Base-by-base conservation (phyloP, 2,113 vertebrate species). In the Phalacrocorax brasilianus region DNA sequence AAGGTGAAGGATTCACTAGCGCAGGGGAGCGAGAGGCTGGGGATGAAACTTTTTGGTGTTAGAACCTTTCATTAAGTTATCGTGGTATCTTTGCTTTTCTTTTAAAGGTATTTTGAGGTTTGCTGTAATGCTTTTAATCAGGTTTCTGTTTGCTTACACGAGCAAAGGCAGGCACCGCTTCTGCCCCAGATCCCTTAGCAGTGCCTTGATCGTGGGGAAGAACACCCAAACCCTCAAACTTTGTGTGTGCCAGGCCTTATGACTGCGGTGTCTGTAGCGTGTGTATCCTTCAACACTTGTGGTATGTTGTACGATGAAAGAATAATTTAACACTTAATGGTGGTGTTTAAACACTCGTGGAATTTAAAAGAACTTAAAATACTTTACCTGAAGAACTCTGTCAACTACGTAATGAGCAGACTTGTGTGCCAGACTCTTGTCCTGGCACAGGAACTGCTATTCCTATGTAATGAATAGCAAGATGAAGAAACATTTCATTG, bases 401-500 rank as follows among this genome's bases (percentile, higher is more conserved):
- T 38, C 38, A 38, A 38, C 38, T 38, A 38, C 38, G 10, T 38
- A 38, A 38, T 38, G 38, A 20, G 11, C 8, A 24, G 13, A 3
- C 3, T 13, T 49, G 9, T 40, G 4, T 24, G 5, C 8, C 38
- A 7, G 12, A 2, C 12, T 1, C 27, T 32, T 6, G 15, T 56
- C 20, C 27, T 44, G 28, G 12, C 28, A 0, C 0, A 15, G 53
- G 26, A 18, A 27, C 5, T 23, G 8, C 77, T 33, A 2, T 24
- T 83, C 42, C 20, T 3, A 0, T 19, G 12, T 44, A 0, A 1
- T 3, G 5, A 11, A 0, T 0, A 2, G 22, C 6, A 12, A 14
- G 42, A 24, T 17, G 9, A 30, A 33, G 17, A 28, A n/a, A n/a
- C 12, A 4, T 17, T 5, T 0, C 6, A 0, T 6, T 12, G 27